These are phyloP conservation scores for Coleophora flavipennella DNA, from an alignment of 2,888 invertebrate genomes.

Conservation along the genomic window DNA sequence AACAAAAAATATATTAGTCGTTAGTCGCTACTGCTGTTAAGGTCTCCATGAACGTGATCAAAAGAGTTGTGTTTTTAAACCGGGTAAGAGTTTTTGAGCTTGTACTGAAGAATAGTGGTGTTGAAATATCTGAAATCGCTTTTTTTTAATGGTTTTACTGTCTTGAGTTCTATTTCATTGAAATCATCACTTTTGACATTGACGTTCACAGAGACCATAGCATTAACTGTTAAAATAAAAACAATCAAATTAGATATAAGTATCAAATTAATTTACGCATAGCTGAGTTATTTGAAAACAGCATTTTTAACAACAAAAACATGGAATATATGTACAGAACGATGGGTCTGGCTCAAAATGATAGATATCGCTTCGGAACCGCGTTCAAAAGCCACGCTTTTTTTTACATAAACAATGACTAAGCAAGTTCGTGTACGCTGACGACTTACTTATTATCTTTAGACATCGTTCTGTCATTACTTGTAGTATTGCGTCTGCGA, in stretches of 20 bases:
- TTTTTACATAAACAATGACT: slow-evolving; percentile 1
- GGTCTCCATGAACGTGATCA: neutral
- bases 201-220: too few species aligned
- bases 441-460: slow-evolving; percentile 54
- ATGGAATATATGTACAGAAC: slow-evolving; percentile 33
- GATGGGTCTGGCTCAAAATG: slow-evolving; percentile 23
- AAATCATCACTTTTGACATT: too few species aligned
- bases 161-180: too few species aligned
- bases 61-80: too few species aligned
- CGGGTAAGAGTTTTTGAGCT: too few species aligned
- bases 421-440: slow-evolving; percentile 3
- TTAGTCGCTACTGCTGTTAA: slow-evolving; percentile 10
- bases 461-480: slow-evolving; percentile 66
- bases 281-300: neutral
- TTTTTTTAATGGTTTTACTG: too few species aligned
- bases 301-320: neutral
- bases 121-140: too few species aligned
- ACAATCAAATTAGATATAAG: too few species aligned
- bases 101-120: too few species aligned
- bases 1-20: slow-evolving; percentile 14
- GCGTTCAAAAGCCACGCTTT: slow-evolving; percentile 24
- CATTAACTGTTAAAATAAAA: too few species aligned
- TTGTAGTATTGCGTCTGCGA: slow-evolving; percentile 46
- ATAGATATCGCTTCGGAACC: slow-evolving; percentile 11
- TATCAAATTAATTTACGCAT: too few species aligned